Evolutionary conservation across 2,797 vertebrate species (phyloP).

Genomic region (Sebastes nivosus): DNA sequence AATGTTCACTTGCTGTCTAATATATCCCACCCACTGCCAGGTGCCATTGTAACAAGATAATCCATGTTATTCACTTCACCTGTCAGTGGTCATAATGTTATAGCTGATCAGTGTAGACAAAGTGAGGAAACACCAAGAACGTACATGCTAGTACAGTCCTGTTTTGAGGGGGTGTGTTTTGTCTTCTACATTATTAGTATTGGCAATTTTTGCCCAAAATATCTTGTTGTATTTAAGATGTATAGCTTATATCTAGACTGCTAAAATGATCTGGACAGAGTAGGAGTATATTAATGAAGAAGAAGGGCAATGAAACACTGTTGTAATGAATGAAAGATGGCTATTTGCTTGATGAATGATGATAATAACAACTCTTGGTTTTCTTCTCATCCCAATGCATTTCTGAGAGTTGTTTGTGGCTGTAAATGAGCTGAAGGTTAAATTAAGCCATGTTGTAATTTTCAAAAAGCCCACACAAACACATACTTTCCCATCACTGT

Average conservation of each 20-base stretch:
- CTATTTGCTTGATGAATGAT: neutral
- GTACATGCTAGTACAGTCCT: neutral
- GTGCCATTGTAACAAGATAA: too few species aligned
- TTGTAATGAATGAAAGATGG: neutral
- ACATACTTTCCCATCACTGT: slow-evolving; percentile 31
- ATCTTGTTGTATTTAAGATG: neutral
- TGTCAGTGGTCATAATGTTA: too few species aligned
- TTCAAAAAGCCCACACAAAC: slow-evolving; percentile 11
- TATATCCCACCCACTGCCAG: too few species aligned
- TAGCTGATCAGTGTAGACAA: neutral
- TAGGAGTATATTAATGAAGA: neutral
- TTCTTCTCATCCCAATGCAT: neutral
- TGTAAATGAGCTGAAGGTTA: neutral
- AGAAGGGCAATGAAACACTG: neutral
- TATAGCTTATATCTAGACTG: neutral
- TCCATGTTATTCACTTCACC: too few species aligned
- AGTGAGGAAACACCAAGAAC: neutral
- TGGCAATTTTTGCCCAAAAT: neutral
- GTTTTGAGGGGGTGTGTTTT: neutral
- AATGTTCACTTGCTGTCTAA: too few species aligned
- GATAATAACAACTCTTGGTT: neutral
- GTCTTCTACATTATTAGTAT: neutral
- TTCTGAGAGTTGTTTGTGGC: slow-evolving; percentile 11
- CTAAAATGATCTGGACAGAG: neutral
- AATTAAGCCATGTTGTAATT: slow-evolving; percentile 25